Base-by-base conservation (phyloP, 2,113 vertebrate genomes). In the Tauraco erythrolophus region DNA sequence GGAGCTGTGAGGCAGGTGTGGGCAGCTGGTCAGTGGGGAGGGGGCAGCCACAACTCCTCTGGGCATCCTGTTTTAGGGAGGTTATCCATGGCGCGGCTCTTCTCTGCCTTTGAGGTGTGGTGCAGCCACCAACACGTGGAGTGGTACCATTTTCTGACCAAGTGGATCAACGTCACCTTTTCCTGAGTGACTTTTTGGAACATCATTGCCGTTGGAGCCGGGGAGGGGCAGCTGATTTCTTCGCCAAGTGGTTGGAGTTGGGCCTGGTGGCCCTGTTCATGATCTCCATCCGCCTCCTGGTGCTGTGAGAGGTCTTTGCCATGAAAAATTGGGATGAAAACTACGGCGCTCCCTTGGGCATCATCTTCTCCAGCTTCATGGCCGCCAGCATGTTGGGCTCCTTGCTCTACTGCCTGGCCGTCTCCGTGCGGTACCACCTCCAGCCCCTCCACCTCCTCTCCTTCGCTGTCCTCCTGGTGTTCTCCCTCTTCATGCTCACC, bases 321-420 rank as follows among this genome's bases (percentile, higher is more conserved):
- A 71, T 99, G 19, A 98, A 97, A 14, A 98, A 98, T 50, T 99
- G 99, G 99, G 99, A 98, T 18, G 98, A 98, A 89, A 99, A 99
- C 94, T 98, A 99, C 9, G 98, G 87, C 9, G 98, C 99, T 33
- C 99, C 99, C 0, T 92, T 99, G 88, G 99, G 99, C 82, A 98
- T 99, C 9, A 98, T 99, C 43, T 99, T 99, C 92, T 99, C 99
- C 61, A 98, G 98, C 68, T 98, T 99, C 79, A 99, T 99, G 99
- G 99, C 99, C 8, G 98, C 99, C 93, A 99, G 99, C 95, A 98
- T 99, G 98, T 95, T 98, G 6, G 99, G 99, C 62, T 99, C 99
- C 43, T 98, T 98, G 5, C 97, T 99, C 18, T 99, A 99, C 91
- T 98, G 99, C 9, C 90, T 99, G 2, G 99, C 99, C 23, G 98